phyloP scores from a whole-genome alignment of 2,113 vertebrate genomes.

The Chaetura pelagica region DNA sequence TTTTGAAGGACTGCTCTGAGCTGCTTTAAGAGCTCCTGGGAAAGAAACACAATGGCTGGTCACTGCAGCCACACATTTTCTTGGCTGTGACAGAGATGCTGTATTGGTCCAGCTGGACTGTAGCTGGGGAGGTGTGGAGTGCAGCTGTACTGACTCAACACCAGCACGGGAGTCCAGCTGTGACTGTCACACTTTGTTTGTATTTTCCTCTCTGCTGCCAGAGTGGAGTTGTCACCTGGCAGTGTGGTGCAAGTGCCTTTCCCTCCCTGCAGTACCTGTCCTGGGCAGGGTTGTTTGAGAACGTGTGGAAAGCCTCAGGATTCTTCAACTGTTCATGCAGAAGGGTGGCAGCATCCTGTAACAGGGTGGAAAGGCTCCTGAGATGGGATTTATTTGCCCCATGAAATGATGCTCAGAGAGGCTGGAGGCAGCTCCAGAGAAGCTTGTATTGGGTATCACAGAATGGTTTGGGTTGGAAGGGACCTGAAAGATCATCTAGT shows the following conservation, averaged over 20 bases:
- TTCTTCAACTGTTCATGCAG: accelerated
- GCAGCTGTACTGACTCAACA: not conserved
- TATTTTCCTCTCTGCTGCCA: not conserved
- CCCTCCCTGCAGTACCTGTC: not conserved
- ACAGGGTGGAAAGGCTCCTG: accelerated
- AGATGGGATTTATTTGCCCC: accelerated
- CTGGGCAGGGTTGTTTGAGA: not conserved
- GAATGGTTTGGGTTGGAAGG: no score
- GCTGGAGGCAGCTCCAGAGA: not conserved
- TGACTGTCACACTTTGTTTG: not conserved
- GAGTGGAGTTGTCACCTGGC: not conserved
- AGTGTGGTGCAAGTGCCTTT: accelerated
- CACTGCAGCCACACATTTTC: accelerated
- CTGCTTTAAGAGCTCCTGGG: not conserved
- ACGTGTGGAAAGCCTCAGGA: not conserved
- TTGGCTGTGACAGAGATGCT: accelerated
- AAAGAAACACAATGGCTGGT: not conserved
- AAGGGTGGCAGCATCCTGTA: accelerated
- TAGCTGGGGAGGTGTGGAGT: not conserved
- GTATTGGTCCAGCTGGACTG: not conserved
- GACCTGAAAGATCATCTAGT: no score
- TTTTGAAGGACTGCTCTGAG: not conserved
- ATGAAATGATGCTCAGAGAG: accelerated
- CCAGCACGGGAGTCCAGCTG: accelerated
- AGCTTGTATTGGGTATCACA: accelerated